Conservation (phyloP, 2,888 invertebrate genomes). For the Salpingus planirostris region DNA sequence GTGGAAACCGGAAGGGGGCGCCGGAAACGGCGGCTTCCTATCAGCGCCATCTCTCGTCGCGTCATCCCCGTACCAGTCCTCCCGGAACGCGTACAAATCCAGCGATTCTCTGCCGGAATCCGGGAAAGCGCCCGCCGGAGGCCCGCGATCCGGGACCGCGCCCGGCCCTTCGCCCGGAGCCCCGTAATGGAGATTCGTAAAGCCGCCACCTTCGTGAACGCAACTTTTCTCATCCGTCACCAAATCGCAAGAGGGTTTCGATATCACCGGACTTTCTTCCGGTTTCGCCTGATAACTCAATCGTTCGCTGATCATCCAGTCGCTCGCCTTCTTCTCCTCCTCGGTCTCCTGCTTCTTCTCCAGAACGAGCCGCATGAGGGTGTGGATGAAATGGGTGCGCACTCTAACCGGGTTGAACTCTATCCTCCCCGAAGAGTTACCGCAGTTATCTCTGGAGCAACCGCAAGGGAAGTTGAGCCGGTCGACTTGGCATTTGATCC, state of each 20-base stretch:
- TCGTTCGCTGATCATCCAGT: constrained; percentile 45
- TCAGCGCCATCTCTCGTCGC: constrained; percentile 27
- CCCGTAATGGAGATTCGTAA: constrained; percentile 61
- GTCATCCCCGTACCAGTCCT: constrained; percentile 51
- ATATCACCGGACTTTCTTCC: constrained; percentile 11
- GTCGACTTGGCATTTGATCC: constrained; percentile 97
- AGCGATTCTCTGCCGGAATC: constrained; percentile 48
- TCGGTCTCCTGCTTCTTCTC: constrained; percentile 68
- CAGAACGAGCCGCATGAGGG: constrained; percentile 84
- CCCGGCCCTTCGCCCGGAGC: constrained; percentile 37
- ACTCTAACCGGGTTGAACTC: constrained; percentile 95
- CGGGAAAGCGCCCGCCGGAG: constrained; percentile 30
- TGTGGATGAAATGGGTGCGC: constrained; percentile 94
- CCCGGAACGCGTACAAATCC: constrained; percentile 52
- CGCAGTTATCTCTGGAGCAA: constrained; percentile 89
- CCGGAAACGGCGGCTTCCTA: constrained; percentile 27
- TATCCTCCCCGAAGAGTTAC: constrained; percentile 84
- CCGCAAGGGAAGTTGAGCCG: constrained; percentile 94
- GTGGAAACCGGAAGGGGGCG: constrained; percentile 33
- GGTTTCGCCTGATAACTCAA: constrained; percentile 25
- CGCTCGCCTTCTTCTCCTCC: constrained; percentile 46
- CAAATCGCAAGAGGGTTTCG: constrained; percentile 33
- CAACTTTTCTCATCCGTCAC: constrained; percentile 49
- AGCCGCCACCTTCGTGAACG: too few species aligned
- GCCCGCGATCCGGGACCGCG: background rate